A percentile compares a stretch with the other conserved stretches of the same genome.
Evolutionary conservation across 2,797 vertebrate species (phyloP).

Genomic region (Anableps anableps): DNA sequence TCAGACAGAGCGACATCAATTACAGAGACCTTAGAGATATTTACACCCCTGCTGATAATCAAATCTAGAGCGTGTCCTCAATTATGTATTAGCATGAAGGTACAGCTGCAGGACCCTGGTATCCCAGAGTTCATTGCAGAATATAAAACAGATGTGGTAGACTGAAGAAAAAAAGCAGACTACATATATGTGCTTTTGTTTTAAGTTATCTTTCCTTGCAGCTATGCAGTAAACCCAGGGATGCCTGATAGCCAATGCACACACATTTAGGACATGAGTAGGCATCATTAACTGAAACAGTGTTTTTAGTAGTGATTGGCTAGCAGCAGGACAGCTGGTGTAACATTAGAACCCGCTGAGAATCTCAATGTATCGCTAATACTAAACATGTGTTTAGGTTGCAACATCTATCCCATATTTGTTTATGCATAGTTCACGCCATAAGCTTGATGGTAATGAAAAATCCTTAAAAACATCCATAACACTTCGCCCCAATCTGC

Average conservation of each 20-base stretch:
- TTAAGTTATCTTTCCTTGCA: constrained; percentile 72
- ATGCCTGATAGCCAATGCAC: constrained; percentile 22
- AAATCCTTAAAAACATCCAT: neutral
- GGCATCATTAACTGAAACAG: constrained; percentile 49
- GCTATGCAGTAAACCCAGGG: constrained; percentile 44
- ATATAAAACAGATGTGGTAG: constrained; percentile 27
- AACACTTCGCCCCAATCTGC: neutral
- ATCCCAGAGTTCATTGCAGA: constrained; percentile 55
- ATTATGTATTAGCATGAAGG: constrained; percentile 5
- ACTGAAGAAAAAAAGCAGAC: constrained; percentile 23
- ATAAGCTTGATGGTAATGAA: neutral
- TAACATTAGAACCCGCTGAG: constrained; percentile 29
- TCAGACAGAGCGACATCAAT: too few relatives aligned
- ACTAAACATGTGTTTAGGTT: constrained; percentile 41
- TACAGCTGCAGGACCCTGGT: constrained; percentile 55
- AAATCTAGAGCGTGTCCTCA: too few relatives aligned
- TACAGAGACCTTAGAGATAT: too few relatives aligned
- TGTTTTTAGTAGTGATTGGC: constrained; percentile 32
- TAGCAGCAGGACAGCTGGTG: constrained; percentile 43
- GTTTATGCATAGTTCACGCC: neutral
- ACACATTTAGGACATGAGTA: constrained; percentile 7
- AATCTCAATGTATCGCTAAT: constrained; percentile 25
- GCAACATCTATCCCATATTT: neutral
- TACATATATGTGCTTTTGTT: constrained; percentile 74
- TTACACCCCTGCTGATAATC: too few relatives aligned